These are phyloP conservation scores for Eubasilissa splendida DNA, from an alignment of 2,888 invertebrate species.

Conservation along the genomic window DNA sequence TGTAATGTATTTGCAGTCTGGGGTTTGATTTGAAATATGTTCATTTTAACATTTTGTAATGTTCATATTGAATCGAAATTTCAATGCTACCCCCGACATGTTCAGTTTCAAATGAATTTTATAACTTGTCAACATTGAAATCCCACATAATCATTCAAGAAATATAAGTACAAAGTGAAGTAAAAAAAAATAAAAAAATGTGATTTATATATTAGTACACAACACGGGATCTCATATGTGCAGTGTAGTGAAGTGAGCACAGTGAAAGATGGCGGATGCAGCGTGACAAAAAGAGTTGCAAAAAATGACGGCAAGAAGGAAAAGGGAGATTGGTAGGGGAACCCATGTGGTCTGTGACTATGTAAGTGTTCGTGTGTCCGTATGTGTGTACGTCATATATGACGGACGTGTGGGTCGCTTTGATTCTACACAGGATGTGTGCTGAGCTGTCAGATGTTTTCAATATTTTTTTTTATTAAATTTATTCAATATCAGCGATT, in stretches of 20 bases:
- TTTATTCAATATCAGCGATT: background rate
- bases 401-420: constrained; percentile 19
- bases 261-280: constrained; percentile 40
- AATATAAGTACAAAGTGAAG: background rate
- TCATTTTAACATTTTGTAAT: background rate
- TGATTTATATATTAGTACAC: background rate
- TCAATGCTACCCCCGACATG: background rate
- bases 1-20: background rate
- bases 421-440: constrained; percentile 32
- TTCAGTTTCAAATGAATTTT: background rate
- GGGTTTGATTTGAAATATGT: too few species aligned
- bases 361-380: constrained; percentile 10
- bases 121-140: background rate
- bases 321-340: constrained; percentile 34
- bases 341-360: constrained; percentile 18
- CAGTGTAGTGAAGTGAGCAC: background rate
- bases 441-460: constrained; percentile 4
- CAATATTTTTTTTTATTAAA: constrained; percentile 6
- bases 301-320: constrained; percentile 52
- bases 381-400: background rate
- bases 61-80: background rate
- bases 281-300: constrained; percentile 51
- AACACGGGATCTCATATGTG: background rate
- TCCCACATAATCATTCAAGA: background rate
- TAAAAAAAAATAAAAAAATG: constrained; percentile 7